Percentiles rank a stretch among this genome's conserved stretches.
These are phyloP conservation scores for Parnassius mnemosyne DNA, from an alignment of 2,888 invertebrate genomes.

Conservation along the genomic window DNA sequence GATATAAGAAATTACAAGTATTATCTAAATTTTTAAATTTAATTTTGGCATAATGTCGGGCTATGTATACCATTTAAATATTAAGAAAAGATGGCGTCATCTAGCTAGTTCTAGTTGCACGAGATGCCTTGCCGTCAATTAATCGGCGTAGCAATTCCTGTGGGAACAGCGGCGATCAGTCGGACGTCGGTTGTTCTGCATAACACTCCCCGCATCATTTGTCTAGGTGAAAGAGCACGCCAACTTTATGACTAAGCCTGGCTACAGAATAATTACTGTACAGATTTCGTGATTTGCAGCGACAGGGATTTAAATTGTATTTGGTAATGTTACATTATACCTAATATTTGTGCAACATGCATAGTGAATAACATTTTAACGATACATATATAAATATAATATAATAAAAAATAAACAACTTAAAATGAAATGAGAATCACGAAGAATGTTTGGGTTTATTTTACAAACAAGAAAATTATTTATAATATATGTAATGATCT, in stretches of 20 bases:
- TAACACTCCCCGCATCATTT: slow-evolving; percentile 30
- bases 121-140: slow-evolving; percentile 30
- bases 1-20: too few species aligned
- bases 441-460: too few species aligned
- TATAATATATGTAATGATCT: too few species aligned
- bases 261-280: slow-evolving; percentile 16
- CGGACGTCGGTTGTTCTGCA: slow-evolving; percentile 26
- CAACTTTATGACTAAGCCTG: slow-evolving; percentile 35
- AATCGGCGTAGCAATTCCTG: slow-evolving; percentile 29
- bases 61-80: too few species aligned
- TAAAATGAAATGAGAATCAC: too few species aligned
- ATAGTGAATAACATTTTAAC: too few species aligned
- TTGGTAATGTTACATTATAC: not conserved
- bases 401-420: too few species aligned
- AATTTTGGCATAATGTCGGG: too few species aligned
- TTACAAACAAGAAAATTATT: too few species aligned
- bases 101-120: not conserved
- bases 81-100: not conserved
- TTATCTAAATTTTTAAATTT: too few species aligned
- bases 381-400: too few species aligned
- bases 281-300: slow-evolving; percentile 1
- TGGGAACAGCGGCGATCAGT: slow-evolving; percentile 21
- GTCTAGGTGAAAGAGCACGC: slow-evolving; percentile 36
- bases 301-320: not conserved
- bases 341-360: too few species aligned